These are phyloP conservation scores for Papilio elwesi DNA, from an alignment of 2,888 invertebrate genomes.

Conservation along the genomic window DNA sequence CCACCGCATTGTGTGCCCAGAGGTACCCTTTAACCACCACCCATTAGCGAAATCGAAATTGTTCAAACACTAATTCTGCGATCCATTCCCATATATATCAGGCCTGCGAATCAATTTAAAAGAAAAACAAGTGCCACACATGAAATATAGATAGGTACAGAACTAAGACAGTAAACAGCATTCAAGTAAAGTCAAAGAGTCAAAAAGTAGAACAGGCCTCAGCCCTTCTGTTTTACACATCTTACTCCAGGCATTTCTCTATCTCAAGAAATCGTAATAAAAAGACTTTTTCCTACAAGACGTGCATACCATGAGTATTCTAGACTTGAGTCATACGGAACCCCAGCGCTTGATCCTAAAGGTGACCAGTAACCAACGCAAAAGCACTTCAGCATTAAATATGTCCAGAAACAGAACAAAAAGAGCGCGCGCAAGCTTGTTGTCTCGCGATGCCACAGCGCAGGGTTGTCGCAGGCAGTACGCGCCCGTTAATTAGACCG, in stretches of 20 bases:
- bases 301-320: too few species aligned
- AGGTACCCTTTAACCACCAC: constrained; percentile 13
- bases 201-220: too few species aligned
- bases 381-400: constrained; percentile 12
- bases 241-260: too few species aligned
- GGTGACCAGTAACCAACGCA: constrained; percentile 14
- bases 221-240: too few species aligned
- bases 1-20: constrained; percentile 26
- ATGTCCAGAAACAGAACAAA: constrained; percentile 3
- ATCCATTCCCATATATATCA: background rate
- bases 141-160: background rate
- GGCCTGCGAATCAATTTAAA: background rate
- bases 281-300: too few species aligned
- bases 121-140: background rate
- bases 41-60: constrained; percentile 29
- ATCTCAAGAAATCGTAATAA: too few species aligned
- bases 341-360: background rate
- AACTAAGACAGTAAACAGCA: background rate
- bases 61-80: constrained; percentile 1
- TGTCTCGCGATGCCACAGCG: constrained; percentile 40
- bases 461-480: constrained; percentile 45
- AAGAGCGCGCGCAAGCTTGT: background rate
- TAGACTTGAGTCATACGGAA: background rate
- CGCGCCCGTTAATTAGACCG: constrained; percentile 63
- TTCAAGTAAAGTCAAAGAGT: too few species aligned